These are phyloP conservation scores for Thamnaconus septentrionalis DNA, from an alignment of 2,113 vertebrate genomes.

Conservation along the genomic window DNA sequence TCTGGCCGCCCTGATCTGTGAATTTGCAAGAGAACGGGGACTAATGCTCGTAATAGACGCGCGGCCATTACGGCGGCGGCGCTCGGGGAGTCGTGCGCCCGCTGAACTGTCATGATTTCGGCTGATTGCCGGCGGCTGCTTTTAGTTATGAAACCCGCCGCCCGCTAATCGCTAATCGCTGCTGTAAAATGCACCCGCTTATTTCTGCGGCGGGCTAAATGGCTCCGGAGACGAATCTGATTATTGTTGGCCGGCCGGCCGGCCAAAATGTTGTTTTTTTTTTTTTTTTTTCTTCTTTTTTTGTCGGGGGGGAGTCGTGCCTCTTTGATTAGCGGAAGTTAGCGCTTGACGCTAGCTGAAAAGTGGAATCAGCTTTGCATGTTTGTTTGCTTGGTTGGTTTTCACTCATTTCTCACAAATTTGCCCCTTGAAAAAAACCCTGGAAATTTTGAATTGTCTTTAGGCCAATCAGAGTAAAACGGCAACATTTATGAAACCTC, in stretches of 20 bases:
- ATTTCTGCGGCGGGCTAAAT: slow-evolving; percentile 59
- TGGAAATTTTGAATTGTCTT: too few relatives aligned
- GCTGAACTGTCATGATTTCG: slow-evolving; percentile 60
- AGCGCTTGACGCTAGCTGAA: background rate
- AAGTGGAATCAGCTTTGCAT: background rate
- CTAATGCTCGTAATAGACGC: slow-evolving; percentile 71
- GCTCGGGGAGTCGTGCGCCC: slow-evolving; percentile 56
- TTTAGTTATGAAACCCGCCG: slow-evolving; percentile 63
- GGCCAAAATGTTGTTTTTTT: too few relatives aligned
- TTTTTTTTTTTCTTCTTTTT: too few relatives aligned
- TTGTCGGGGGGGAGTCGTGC: slow-evolving; percentile 14
- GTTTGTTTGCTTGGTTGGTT: slow-evolving; percentile 2
- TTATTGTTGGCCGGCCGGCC: slow-evolving; percentile 15
- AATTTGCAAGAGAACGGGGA: slow-evolving; percentile 63
- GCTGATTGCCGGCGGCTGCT: slow-evolving; percentile 60
- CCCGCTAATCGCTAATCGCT: slow-evolving; percentile 24
- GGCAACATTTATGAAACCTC: too few relatives aligned
- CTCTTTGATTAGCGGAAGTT: slow-evolving; percentile 9
- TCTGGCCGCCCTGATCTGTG: slow-evolving; percentile 41
- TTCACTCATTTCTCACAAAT: too few relatives aligned
- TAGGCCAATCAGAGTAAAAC: slow-evolving; percentile 24
- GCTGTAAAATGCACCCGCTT: slow-evolving; percentile 56
- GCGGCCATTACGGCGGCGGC: slow-evolving; percentile 67
- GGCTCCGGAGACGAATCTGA: slow-evolving; percentile 48
- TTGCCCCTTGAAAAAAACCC: too few relatives aligned